Evolutionary conservation across 2,888 invertebrate genomes (phyloP), one percentile per base, ranked within the genome.

Genomic region (Tuberolachnus salignus): DNA sequence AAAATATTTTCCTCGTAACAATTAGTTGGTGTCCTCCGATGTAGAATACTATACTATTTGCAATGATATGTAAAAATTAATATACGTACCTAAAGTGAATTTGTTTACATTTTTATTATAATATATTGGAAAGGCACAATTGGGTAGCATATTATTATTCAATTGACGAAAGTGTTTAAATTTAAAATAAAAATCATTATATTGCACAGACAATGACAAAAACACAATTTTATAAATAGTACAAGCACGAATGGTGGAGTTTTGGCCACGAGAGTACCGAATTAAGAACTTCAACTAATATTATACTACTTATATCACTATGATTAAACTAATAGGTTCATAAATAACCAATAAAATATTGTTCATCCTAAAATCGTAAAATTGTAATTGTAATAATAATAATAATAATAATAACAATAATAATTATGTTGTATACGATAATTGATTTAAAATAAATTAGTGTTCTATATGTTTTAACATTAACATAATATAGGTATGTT

Each of bases 201-300:
- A 74, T 74, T 74, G 73, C 73, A 74, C 73, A 74, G 53, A 53
- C 61, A 73, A 34, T 64, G 73, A 74, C 63, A 64, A 74, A 59
- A 44, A 53, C 53, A 53, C 42, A 42, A 64, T 42, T 42, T 53
- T 44, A 53, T 74, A 23, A 53, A n/a, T 44, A 74, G 53, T 73
- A 73, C 61, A 72, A 73, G 72, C 51, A 64, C 42, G 53, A 73
- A 73, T 53, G 42, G 4, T 74, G 44, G 42, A 53, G 44, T 64
- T 61, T 64, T 16, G 53, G 42, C n/a, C 63, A 49, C n/a, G n/a
- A n/a, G 42, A 63, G 51, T 16, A 63, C 51, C 42, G 21, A 64
- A 64, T 53, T 53, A 64, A 64, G 14, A 64, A 74, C 73, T 64
- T 64, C 11, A 64, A 53, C 42, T 42, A 13, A 42, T 64, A 51